Evolutionary conservation across 1,140 invertebrate genomes (phyloP).

Genomic region (Drosophila chauvacae): DNA sequence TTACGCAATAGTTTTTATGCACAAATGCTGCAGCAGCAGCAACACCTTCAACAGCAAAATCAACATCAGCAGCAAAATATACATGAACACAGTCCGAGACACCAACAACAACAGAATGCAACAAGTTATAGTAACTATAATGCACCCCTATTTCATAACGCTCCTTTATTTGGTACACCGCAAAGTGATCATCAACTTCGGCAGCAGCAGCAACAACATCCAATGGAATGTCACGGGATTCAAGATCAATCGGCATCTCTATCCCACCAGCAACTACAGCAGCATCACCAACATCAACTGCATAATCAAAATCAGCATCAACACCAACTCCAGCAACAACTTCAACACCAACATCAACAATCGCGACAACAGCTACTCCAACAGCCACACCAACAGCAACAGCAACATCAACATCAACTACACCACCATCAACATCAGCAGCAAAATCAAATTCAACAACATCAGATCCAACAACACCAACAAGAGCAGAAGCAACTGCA

Average conservation of each 20-base stretch:
- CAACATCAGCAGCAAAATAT: constrained; percentile 36
- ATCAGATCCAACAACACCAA: constrained; percentile 12
- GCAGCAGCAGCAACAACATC: constrained; percentile 44
- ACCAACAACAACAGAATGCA: constrained; percentile 58
- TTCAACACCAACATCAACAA: neutral
- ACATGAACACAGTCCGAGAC: constrained; percentile 50
- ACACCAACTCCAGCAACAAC: constrained; percentile 9
- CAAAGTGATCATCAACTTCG: constrained; percentile 37
- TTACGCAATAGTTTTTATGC: constrained; percentile 43
- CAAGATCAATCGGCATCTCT: constrained; percentile 28
- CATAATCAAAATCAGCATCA: constrained; percentile 10
- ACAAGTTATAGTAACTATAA: constrained; percentile 53
- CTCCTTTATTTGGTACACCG: constrained; percentile 57
- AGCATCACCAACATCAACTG: constrained; percentile 9
- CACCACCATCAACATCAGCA: constrained; percentile 2
- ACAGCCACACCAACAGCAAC: neutral
- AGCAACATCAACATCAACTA: neutral
- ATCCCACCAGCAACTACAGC: constrained; percentile 20
- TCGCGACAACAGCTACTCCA: neutral
- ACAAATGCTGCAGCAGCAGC: constrained; percentile 68
- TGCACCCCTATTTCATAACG: constrained; percentile 48
- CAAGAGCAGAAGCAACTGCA: constrained; percentile 5
- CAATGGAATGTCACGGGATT: constrained; percentile 46
- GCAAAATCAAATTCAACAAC: constrained; percentile 11
- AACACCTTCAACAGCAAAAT: constrained; percentile 65